Base-by-base conservation (phyloP, 1,140 invertebrate species). In the Alviniconcha marisindica region DNA sequence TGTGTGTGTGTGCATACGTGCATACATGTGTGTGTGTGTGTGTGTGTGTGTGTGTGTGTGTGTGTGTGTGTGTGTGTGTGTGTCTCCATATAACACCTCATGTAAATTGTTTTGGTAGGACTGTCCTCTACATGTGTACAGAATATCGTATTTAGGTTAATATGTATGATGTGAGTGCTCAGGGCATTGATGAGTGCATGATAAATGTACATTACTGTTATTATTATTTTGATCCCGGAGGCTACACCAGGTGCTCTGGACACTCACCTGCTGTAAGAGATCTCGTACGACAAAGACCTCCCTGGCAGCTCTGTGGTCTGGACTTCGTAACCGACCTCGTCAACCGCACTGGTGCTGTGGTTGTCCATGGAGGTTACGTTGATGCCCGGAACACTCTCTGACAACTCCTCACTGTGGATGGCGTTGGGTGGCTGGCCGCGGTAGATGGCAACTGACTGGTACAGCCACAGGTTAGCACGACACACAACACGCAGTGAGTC, bases 391-490 rank as follows among this genome's bases (percentile, higher is more conserved):
- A 63, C 7, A 63, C 24, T 24, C 7, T 31, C 28, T 7, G 24
- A 10, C 21, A n/a, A 24, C 60, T 63, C 7, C 21, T n/a, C 10
- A 14, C 12, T 24, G 24, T 24, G 10, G 7, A 63, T 5, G 21
- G 28, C 5, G 60, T 7, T 5, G 7, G 24, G 7, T n/a, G 21
- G 21, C 10, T 63, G 10, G 21, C 4, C 28, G 5, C 21, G 76
- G 44, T 60, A 76, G 18, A 88, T 60, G 66, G 33, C n/a, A 3
- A 87, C 31, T 5, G 63, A 56, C 44, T 83, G 31, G 66, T 86
- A 88, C 33, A 83, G 83, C 84, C 84, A 86, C 33, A 86, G 60
- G 77, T 76, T 88, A 44, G 84, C 87, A 40, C 83, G 82, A 54
- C 87, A 88, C 18, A 69, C 79, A 1, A 88, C 40, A 24, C 56